phyloP scores from a whole-genome alignment of 2,113 vertebrate species.

The Leptodactylus fuscus region DNA sequence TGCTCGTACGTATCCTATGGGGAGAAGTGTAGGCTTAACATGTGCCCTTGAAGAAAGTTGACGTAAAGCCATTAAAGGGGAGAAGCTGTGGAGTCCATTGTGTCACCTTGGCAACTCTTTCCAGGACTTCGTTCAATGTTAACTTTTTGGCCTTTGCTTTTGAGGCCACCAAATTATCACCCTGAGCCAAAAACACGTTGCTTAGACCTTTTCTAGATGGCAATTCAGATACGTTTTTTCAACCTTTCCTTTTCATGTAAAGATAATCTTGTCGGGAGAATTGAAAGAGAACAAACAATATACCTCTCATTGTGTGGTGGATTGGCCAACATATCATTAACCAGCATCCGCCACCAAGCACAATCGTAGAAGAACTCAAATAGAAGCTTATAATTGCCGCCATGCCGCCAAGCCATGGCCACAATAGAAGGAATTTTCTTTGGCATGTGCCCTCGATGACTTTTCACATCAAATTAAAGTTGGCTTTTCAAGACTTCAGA shows the following conservation, averaged over 20 bases:
- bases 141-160: neutral
- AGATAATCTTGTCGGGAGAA: neutral
- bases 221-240: too few relatives aligned
- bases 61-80: neutral
- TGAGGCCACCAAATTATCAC: neutral
- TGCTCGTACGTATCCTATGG: neutral
- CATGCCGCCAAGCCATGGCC: neutral
- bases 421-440: slow-evolving; percentile 16
- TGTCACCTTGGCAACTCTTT: neutral
- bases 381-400: slow-evolving; percentile 9
- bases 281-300: neutral
- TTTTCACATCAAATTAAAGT: slow-evolving; percentile 71
- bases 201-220: too few relatives aligned
- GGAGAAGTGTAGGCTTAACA: neutral
- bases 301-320: neutral
- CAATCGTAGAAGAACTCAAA: neutral
- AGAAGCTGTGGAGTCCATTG: neutral
- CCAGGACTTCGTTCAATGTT: neutral
- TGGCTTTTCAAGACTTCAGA: slow-evolving; percentile 68
- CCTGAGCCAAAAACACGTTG: neutral
- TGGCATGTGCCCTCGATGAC: slow-evolving; percentile 49
- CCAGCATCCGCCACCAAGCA: neutral
- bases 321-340: slow-evolving; percentile 15
- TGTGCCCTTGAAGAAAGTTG: neutral
- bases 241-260: neutral